Percentiles rank a stretch among this genome's conserved stretches.
These are phyloP conservation scores for Morus bassanus DNA, from an alignment of 2,797 vertebrate genomes.

Conservation along the genomic window DNA sequence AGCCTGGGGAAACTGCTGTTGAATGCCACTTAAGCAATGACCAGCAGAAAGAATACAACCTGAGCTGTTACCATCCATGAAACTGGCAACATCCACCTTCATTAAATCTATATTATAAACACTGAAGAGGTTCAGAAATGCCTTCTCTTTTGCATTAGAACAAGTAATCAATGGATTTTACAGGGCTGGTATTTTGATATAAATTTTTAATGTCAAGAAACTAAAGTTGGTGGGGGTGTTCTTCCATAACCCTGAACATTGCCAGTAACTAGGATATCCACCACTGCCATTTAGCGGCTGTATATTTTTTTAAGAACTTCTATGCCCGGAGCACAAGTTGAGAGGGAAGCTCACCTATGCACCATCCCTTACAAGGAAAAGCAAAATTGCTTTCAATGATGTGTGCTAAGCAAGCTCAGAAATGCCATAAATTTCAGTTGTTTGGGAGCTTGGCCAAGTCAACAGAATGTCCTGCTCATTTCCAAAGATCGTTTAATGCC, in stretches of 20 bases:
- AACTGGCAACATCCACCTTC: neutral
- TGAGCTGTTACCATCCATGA: neutral
- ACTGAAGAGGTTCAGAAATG: neutral
- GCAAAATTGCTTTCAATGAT: neutral
- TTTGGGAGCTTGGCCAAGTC: neutral
- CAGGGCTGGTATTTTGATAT: neutral
- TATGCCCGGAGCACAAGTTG: neutral
- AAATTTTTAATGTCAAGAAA: conserved; percentile 28
- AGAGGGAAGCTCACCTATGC: neutral
- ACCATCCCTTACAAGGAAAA: neutral
- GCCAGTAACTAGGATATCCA: neutral
- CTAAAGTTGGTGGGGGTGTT: neutral
- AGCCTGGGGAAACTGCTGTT: neutral
- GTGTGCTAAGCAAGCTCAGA: neutral
- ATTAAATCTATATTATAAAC: neutral
- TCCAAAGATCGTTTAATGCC: neutral
- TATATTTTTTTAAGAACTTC: neutral
- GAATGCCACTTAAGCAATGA: neutral
- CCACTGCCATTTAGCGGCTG: neutral
- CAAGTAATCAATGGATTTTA: conserved; percentile 24
- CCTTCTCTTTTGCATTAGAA: conserved; percentile 9
- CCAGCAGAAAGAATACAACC: neutral
- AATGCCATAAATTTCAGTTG: neutral
- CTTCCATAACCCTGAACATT: neutral
- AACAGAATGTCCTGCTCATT: neutral